Evolutionary conservation across 2,888 invertebrate species (phyloP), one percentile per base, ranked within the genome.

Genomic region (Bugula neritina): DNA sequence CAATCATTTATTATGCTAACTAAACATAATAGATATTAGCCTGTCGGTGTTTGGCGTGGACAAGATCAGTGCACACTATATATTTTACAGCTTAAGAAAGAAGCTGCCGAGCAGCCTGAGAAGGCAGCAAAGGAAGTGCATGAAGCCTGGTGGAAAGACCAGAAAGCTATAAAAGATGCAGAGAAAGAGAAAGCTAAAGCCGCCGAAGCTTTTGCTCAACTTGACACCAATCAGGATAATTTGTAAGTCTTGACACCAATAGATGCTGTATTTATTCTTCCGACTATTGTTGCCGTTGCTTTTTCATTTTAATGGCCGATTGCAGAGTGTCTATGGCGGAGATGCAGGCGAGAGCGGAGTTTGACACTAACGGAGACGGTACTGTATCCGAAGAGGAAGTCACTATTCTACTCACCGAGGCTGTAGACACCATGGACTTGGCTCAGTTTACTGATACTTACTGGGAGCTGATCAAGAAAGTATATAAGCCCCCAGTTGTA

Each of bases 331-430:
- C 85, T 52, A 71, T 81, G 35, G 80, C 80, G 29, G 87, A 87
- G 77, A 77, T 87, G 35, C 81, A 90, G 85, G 87, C 88, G 0
- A 89, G 90, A 73, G 87, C 88, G 78, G 89, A 89, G 69, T 93
- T 98, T 85, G 98, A 98, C 86, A 90, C 90, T 77, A 91, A 98
- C 84, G 89, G 89, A 74, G 91, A 96, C 87, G 96, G 95, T 10
- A 88, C 88, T 78, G 93, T 98, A 23, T 89, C 91, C 73, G 89
- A 90, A 31, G 94, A 94, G 73, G 97, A 98, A 86, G 90, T 92
- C 0, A 89, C 83, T 84, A 85, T 87, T 79, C 52, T 54, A 13
- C 3, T 71, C n/a, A 23, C 52, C 52, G 83, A 82, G 72, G 82
- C 81, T 23, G 74, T 74, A 23, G 81, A 80, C 2, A 72, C 75